phyloP scores from a whole-genome alignment of 2,888 invertebrate species.

The Thymelicus sylvestris region DNA sequence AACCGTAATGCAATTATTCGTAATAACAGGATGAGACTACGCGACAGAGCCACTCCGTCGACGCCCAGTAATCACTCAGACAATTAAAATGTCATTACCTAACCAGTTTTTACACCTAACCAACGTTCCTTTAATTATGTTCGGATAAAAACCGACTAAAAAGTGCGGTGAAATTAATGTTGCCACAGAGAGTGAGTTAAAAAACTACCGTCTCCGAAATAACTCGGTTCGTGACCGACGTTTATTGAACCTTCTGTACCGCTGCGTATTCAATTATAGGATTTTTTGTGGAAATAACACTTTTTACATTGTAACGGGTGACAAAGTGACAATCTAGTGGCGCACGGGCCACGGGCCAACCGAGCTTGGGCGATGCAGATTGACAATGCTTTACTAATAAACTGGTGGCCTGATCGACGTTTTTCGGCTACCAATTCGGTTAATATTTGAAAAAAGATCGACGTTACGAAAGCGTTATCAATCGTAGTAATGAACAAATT shows the following conservation, averaged over 20 bases:
- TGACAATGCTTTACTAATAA: too few relatives aligned
- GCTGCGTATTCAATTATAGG: conserved; percentile 33
- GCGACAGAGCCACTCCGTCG: conserved; percentile 67
- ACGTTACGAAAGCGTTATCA: too few relatives aligned
- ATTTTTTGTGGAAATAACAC: conserved; percentile 17
- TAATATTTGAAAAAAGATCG: too few relatives aligned
- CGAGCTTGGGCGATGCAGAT: too few relatives aligned
- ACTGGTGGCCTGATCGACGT: too few relatives aligned
- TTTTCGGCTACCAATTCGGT: too few relatives aligned
- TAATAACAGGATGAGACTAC: conserved; percentile 82
- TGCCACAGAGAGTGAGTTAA: conserved; percentile 45
- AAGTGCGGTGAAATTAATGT: conserved; percentile 54
- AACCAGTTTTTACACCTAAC: conserved; percentile 78
- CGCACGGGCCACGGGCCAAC: too few relatives aligned
- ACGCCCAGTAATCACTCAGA: conserved; percentile 74
- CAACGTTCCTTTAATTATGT: conserved; percentile 72
- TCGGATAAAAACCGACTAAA: conserved; percentile 62
- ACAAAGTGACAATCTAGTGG: conserved; percentile 23
- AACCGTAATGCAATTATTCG: conserved; percentile 83
- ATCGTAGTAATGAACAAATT: too few relatives aligned
- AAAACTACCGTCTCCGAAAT: conserved; percentile 46
- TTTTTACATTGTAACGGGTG: conserved; percentile 15
- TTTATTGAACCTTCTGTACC: conserved; percentile 34
- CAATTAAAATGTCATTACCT: conserved; percentile 84
- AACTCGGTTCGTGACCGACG: conserved; percentile 43